phyloP scores from a whole-genome alignment of 1,140 invertebrate genomes.

The Maniola jurtina region DNA sequence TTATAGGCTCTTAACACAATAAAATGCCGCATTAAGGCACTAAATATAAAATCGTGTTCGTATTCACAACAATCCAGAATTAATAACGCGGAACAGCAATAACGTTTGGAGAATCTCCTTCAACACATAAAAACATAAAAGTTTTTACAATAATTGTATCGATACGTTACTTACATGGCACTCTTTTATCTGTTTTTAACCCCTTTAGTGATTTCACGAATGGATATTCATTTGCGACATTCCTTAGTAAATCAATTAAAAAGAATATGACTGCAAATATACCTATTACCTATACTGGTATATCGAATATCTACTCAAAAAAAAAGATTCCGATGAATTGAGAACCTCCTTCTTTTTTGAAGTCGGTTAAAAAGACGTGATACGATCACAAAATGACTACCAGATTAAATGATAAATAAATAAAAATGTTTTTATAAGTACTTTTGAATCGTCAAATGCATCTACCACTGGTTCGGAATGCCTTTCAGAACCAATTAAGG shows the following conservation, averaged over 20 bases:
- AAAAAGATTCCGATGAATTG: no score
- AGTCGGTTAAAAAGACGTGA: no score
- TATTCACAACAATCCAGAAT: conserved; percentile 5
- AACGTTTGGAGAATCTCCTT: conserved; percentile 6
- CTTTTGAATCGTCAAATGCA: no score
- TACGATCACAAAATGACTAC: no score
- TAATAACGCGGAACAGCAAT: conserved; percentile 7
- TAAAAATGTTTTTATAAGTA: no score
- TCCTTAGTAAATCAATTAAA: background rate
- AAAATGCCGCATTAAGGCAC: conserved; percentile 1
- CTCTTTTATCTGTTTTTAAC: background rate
- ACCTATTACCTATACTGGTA: no score
- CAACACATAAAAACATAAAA: background rate
- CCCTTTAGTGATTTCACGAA: background rate
- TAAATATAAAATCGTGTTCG: background rate
- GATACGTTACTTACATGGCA: background rate
- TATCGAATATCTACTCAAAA: no score
- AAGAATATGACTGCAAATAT: background rate
- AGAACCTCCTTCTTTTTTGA: no score
- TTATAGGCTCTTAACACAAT: background rate
- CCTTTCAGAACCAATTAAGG: no score
- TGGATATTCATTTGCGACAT: background rate
- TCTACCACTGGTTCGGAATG: no score
- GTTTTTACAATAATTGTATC: conserved; percentile 1
- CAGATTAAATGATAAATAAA: no score